phyloP scores from a whole-genome alignment of 2,797 vertebrate genomes.

The Acanthiza pusilla region DNA sequence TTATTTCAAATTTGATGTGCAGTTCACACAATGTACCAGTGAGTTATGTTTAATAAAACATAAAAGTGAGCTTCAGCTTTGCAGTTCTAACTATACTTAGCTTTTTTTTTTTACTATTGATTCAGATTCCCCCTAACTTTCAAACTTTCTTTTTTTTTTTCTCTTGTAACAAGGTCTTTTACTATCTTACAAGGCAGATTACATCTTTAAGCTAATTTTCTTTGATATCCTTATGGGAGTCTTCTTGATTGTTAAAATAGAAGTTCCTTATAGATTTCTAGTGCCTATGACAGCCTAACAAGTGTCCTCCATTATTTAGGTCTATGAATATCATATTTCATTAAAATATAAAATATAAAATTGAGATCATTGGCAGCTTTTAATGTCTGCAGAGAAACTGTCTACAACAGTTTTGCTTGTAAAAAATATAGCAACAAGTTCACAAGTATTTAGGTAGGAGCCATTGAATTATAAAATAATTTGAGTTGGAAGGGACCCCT shows the following conservation, averaged over 20 bases:
- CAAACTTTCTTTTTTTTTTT: background rate
- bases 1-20: background rate
- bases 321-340: background rate
- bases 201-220: constrained; percentile 10
- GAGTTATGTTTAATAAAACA: constrained; percentile 26
- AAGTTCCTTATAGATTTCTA: background rate
- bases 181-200: background rate
- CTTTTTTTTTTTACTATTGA: background rate
- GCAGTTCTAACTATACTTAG: background rate
- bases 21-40: background rate
- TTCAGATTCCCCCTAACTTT: background rate
- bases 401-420: background rate
- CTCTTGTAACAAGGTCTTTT: background rate
- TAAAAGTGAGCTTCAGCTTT: background rate
- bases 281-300: background rate
- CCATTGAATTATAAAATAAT: background rate
- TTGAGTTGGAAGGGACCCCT: background rate
- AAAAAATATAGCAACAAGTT: background rate
- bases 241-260: background rate
- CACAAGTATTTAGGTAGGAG: background rate
- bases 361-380: background rate
- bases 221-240: background rate
- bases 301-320: background rate
- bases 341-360: background rate
- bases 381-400: background rate